Evolutionary conservation across 2,113 vertebrate species (phyloP).

Genomic region (Oryzias javanicus): DNA sequence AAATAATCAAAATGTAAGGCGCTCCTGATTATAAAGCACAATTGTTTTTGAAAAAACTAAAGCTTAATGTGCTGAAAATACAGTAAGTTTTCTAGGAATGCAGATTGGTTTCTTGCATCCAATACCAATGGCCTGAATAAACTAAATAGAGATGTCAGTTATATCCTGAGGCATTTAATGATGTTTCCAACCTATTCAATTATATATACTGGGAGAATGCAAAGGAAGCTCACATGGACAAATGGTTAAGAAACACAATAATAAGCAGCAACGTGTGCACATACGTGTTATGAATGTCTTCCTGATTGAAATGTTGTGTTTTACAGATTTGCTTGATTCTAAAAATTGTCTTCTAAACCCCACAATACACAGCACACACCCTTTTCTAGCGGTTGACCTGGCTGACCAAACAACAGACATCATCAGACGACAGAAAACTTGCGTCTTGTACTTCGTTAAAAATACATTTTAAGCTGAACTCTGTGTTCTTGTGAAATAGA

Average conservation of each 20-base stretch:
- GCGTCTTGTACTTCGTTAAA: no score
- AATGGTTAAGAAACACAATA: no score
- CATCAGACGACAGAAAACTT: no score
- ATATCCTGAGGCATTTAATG: conserved; percentile 58
- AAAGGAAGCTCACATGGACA: background rate
- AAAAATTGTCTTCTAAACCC: no score
- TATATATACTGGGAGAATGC: conserved; percentile 34
- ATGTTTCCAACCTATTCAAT: conserved; percentile 48
- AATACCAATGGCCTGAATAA: conserved; percentile 35
- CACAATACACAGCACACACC: no score
- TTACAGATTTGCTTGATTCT: no score
- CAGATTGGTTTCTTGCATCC: conserved; percentile 48
- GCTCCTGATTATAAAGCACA: no score
- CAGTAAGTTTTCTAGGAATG: conserved; percentile 29
- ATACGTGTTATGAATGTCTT: conserved; percentile 3
- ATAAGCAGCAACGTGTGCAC: background rate
- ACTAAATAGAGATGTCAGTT: conserved; percentile 54
- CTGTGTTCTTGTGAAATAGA: background rate
- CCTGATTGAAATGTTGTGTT: no score
- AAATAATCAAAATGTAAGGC: no score
- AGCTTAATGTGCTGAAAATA: conserved; percentile 9
- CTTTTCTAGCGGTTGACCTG: no score
- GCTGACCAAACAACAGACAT: no score
- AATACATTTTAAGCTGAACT: background rate
- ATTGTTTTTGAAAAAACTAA: no score